phyloP scores from a whole-genome alignment of 2,113 vertebrate genomes.

The Physeter macrocephalus region DNA sequence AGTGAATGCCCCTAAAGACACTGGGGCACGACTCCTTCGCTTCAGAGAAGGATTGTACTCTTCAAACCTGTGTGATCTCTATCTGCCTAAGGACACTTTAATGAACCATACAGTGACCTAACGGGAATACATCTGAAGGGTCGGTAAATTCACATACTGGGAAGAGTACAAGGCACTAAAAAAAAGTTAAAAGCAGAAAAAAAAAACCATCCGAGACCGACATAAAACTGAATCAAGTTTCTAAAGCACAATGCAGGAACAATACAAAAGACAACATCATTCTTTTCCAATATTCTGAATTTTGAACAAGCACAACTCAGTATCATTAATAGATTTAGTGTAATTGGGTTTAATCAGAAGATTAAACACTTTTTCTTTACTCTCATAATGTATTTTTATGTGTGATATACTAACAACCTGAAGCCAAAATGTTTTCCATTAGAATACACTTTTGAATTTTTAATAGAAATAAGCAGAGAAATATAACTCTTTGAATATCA shows the following conservation, averaged over 20 bases:
- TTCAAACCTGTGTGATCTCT: conserved; percentile 40
- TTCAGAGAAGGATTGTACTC: conserved; percentile 39
- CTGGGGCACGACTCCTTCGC: neutral
- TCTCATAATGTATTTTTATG: conserved; percentile 1
- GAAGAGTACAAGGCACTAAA: conserved; percentile 18
- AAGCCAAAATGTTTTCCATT: conserved; percentile 34
- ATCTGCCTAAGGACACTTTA: conserved; percentile 30
- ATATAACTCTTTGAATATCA: neutral
- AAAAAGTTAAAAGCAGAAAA: conserved; percentile 23
- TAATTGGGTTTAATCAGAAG: neutral
- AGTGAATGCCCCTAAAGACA: conserved; percentile 50
- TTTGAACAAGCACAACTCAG: conserved; percentile 8
- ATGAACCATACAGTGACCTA: conserved; percentile 50
- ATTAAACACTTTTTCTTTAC: neutral
- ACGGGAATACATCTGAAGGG: conserved; percentile 46
- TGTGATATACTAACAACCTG: neutral
- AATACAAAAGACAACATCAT: neutral
- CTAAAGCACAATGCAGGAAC: neutral
- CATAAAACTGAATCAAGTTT: conserved; percentile 21
- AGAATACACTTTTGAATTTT: neutral
- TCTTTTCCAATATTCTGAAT: conserved; percentile 14
- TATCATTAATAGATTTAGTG: neutral
- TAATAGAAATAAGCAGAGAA: neutral
- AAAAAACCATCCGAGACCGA: neutral
- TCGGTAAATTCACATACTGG: conserved; percentile 15